phyloP scores from a whole-genome alignment of 2,888 invertebrate species.

The Orchesellides sinensis region DNA sequence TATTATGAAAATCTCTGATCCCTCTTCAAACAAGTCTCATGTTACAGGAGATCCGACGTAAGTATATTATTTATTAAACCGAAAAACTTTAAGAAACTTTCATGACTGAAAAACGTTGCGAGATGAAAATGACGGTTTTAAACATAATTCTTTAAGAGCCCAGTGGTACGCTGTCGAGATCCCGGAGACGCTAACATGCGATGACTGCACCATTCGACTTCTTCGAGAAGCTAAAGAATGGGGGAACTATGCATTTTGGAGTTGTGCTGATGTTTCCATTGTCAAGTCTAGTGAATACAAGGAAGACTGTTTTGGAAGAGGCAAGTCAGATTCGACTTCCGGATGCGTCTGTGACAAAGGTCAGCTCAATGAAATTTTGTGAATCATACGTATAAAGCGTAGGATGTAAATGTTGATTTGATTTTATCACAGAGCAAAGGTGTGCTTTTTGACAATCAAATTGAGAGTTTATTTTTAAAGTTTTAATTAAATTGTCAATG shows the following conservation, averaged over 20 bases:
- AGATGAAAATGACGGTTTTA: no score
- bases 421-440: no score
- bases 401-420: no score
- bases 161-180: slow-evolving; percentile 88
- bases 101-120: no score
- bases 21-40: slow-evolving; percentile 87
- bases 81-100: no score
- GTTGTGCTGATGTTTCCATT: slow-evolving; percentile 96
- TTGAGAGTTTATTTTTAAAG: no score
- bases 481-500: slow-evolving; percentile 1
- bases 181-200: slow-evolving; percentile 89
- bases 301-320: slow-evolving; percentile 91
- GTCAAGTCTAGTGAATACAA: slow-evolving; percentile 80
- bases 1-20: slow-evolving; percentile 89
- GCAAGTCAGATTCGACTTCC: slow-evolving; percentile 76
- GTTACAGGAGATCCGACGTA: slow-evolving; percentile 91
- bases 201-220: slow-evolving; percentile 92
- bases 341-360: slow-evolving; percentile 47
- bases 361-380: slow-evolving; percentile 7
- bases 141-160: slow-evolving; percentile 82
- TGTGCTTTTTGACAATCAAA: no score
- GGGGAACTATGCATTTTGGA: slow-evolving; percentile 89
- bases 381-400: no score
- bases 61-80: no score
- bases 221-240: slow-evolving; percentile 91